phyloP scores from a whole-genome alignment of 2,888 invertebrate species.

The Pollenia angustigena region DNA sequence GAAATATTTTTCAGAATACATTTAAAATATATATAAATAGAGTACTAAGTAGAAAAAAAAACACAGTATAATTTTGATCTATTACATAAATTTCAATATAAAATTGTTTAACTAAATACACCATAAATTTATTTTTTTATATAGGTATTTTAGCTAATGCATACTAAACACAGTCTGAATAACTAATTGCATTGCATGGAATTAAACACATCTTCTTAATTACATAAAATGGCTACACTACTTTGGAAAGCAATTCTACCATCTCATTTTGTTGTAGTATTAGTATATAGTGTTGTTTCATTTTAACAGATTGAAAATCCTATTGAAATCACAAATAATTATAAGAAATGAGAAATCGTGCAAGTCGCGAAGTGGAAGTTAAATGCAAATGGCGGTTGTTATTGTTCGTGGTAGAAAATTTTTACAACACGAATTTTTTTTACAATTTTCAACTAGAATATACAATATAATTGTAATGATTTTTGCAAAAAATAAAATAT shows the following conservation, averaged over 20 bases:
- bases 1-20: too few species aligned
- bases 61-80: too few species aligned
- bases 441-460: slow-evolving; percentile 81
- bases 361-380: slow-evolving; percentile 76
- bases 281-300: slow-evolving; percentile 28
- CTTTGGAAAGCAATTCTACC: slow-evolving; percentile 50
- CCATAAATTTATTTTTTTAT: too few species aligned
- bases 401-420: slow-evolving; percentile 94
- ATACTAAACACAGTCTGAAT: slow-evolving; percentile 35
- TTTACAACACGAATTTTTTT: slow-evolving; percentile 81
- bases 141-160: background rate
- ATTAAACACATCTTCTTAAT: slow-evolving; percentile 51
- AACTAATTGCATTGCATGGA: slow-evolving; percentile 30
- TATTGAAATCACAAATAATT: slow-evolving; percentile 29
- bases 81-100: too few species aligned
- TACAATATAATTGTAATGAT: slow-evolving; percentile 77
- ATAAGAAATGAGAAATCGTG: slow-evolving; percentile 62
- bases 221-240: slow-evolving; percentile 70
- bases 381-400: slow-evolving; percentile 99
- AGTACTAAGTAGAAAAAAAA: too few species aligned
- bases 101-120: too few species aligned
- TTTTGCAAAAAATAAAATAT: slow-evolving; percentile 77
- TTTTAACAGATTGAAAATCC: slow-evolving; percentile 16
- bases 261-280: slow-evolving; percentile 17
- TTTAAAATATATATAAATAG: too few species aligned